A percentile compares a stretch with the other conserved stretches of the same genome.
These are phyloP conservation scores for Echinops telfairi DNA, from an alignment of 2,113 vertebrate species.

Conservation along the genomic window DNA sequence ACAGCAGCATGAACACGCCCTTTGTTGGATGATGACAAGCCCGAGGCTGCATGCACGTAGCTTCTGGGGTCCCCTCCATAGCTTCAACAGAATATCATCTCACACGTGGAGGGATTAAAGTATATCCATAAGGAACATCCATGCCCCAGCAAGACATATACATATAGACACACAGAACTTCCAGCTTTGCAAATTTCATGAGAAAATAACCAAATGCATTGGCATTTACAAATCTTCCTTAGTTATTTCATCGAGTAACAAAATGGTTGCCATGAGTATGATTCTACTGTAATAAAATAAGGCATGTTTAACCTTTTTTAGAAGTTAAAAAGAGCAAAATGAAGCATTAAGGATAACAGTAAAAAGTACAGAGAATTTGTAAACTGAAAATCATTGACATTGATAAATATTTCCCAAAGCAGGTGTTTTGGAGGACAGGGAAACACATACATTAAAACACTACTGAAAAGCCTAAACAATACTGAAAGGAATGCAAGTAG, in stretches of 20 bases:
- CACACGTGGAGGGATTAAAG: background rate
- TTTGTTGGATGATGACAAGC: conserved; percentile 21
- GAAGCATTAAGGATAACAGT: background rate
- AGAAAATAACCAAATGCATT: background rate
- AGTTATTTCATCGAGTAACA: background rate
- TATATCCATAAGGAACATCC: background rate
- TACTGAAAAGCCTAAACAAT: background rate
- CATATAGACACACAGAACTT: background rate
- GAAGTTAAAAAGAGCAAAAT: background rate
- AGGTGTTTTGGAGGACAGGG: background rate
- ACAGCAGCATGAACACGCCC: conserved; percentile 1
- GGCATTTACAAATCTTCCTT: background rate
- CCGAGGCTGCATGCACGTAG: background rate
- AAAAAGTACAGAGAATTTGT: background rate
- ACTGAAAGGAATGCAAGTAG: background rate
- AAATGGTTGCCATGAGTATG: background rate
- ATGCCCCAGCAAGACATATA: background rate
- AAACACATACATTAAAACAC: background rate
- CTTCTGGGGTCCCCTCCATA: background rate
- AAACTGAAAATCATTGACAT: background rate
- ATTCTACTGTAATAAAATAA: background rate
- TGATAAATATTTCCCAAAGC: conserved; percentile 20
- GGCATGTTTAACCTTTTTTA: background rate
- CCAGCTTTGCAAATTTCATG: background rate
- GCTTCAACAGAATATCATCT: background rate